phyloP scores from a whole-genome alignment of 1,140 invertebrate genomes.

The Acromyrmex echinatior region DNA sequence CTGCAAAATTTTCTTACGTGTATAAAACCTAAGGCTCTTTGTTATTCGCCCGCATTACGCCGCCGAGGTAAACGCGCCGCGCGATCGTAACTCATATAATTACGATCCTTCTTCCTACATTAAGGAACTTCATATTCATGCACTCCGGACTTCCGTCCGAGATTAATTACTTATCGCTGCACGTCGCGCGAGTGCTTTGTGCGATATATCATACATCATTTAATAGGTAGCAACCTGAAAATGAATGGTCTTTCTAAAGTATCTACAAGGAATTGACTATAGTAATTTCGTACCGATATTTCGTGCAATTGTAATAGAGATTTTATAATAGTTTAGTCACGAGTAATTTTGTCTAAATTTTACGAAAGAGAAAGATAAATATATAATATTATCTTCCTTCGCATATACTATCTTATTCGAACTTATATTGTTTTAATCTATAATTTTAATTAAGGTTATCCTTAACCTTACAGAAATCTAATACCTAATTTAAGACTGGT shows the following conservation, averaged over 20 bases:
- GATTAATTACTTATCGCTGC: constrained; percentile 53
- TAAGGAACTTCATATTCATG: constrained; percentile 44
- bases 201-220: constrained; percentile 20
- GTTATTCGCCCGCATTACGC: constrained; percentile 1
- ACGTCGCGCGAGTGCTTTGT: constrained; percentile 8
- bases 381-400: too few species aligned
- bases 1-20: constrained; percentile 45
- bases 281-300: not conserved
- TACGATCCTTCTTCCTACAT: constrained; percentile 52
- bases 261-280: not conserved
- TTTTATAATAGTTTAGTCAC: too few species aligned
- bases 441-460: too few species aligned
- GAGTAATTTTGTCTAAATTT: too few species aligned
- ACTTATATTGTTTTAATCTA: too few species aligned
- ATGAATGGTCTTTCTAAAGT: too few species aligned
- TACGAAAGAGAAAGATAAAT: too few species aligned
- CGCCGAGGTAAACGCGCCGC: constrained; percentile 20
- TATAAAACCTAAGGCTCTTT: constrained; percentile 27
- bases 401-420: too few species aligned
- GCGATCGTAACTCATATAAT: constrained; percentile 60
- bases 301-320: not conserved
- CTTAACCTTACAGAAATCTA: too few species aligned
- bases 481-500: too few species aligned
- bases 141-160: constrained; percentile 43
- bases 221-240: not conserved